Evolutionary conservation across 2,888 invertebrate genomes (phyloP).

Genomic region (Dryomyza anilis): DNA sequence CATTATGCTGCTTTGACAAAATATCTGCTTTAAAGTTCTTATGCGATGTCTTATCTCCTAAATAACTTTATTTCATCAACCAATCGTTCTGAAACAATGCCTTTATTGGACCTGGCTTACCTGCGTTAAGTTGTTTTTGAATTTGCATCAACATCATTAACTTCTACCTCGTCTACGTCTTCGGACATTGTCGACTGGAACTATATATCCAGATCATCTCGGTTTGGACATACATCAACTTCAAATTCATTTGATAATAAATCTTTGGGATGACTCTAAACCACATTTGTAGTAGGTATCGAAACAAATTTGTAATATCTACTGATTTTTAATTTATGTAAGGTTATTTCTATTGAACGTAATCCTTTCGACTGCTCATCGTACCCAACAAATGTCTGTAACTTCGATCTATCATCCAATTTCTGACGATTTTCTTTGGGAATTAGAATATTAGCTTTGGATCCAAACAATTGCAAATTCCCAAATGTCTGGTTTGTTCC

Average conservation of each 20-base stretch:
- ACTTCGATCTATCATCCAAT: slow-evolving; percentile 30
- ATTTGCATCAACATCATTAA: too few species aligned
- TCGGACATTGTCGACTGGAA: neutral
- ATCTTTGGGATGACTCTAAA: neutral
- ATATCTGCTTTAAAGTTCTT: too few species aligned
- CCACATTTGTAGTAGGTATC: too few species aligned
- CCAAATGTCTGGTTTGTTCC: neutral
- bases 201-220: neutral
- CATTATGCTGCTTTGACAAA: too few species aligned
- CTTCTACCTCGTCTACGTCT: neutral
- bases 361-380: slow-evolving; percentile 35
- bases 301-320: slow-evolving; percentile 22
- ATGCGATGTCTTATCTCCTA: too few species aligned
- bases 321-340: slow-evolving; percentile 22
- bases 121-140: too few species aligned
- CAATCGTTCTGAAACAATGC: too few species aligned
- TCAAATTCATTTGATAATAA: neutral
- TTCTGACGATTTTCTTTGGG: slow-evolving; percentile 34
- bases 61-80: too few species aligned
- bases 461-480: slow-evolving; percentile 26
- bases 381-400: slow-evolving; percentile 37
- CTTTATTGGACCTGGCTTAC: too few species aligned
- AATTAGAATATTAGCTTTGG: slow-evolving; percentile 30
- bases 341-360: slow-evolving; percentile 29
- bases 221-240: too few species aligned